phyloP scores from a whole-genome alignment of 2,888 invertebrate genomes.

The Callyntrura guangdongensis region DNA sequence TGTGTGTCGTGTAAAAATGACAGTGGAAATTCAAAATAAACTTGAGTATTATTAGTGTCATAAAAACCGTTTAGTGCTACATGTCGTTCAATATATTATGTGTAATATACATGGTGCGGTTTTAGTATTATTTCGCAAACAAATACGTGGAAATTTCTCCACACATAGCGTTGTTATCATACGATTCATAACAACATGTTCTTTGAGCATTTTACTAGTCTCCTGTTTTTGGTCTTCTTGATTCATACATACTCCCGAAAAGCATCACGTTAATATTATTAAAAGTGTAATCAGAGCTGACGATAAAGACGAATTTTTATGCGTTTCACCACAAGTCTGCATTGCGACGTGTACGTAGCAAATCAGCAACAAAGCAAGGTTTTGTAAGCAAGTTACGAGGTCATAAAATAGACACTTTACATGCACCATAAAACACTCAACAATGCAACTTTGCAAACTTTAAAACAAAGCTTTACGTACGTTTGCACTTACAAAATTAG shows the following conservation, averaged over 20 bases:
- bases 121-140: background rate
- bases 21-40: too few relatives aligned
- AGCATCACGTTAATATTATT: background rate
- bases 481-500: conserved; percentile 24
- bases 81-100: background rate
- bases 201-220: too few relatives aligned
- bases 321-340: conserved; percentile 6
- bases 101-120: background rate
- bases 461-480: conserved; percentile 2
- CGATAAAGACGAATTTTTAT: background rate
- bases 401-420: conserved; percentile 26
- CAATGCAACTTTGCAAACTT: conserved; percentile 8
- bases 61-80: too few relatives aligned
- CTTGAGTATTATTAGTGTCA: too few relatives aligned
- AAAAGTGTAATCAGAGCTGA: conserved; percentile 44
- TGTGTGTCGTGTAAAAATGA: background rate
- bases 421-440: conserved; percentile 9
- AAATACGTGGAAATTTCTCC: background rate
- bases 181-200: too few relatives aligned
- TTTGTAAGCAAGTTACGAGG: conserved; percentile 14
- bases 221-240: too few relatives aligned
- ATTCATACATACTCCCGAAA: background rate
- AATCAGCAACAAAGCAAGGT: conserved; percentile 14
- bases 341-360: conserved; percentile 21
- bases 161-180: background rate